Conservation (phyloP, 2,113 vertebrate genomes). For the Octodon degus region DNA sequence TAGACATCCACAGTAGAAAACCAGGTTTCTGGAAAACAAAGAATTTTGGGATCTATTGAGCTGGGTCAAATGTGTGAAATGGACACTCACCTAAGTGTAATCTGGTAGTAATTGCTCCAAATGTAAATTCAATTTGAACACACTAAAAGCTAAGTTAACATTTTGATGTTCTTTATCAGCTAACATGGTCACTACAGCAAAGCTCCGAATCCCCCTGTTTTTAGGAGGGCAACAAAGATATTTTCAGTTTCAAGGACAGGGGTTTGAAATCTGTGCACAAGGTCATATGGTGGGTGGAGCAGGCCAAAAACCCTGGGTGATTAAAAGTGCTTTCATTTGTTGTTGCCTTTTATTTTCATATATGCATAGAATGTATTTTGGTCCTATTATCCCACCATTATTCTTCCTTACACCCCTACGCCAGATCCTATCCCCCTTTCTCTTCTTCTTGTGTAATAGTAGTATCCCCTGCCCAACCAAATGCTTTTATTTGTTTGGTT, state of each 20-base stretch:
- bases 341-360: not conserved
- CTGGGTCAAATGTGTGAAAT: conserved; percentile 65
- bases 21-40: conserved; percentile 7
- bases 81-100: not conserved
- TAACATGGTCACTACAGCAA: not conserved
- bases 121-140: not conserved
- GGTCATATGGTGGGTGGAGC: not conserved
- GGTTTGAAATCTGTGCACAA: conserved; percentile 19
- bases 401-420: not conserved
- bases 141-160: not conserved
- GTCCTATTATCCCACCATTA: not conserved
- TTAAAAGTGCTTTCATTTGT: not conserved
- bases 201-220: not conserved
- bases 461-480: not conserved
- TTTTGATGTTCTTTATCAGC: not conserved
- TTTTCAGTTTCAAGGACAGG: not conserved
- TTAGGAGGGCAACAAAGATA: not conserved
- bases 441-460: not conserved
- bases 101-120: not conserved
- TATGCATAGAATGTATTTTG: not conserved
- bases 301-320: not conserved
- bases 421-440: not conserved
- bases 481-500: not conserved
- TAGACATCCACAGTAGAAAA: conserved; percentile 49
- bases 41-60: not conserved